Base-by-base conservation (phyloP, 2,113 vertebrate species). In the Condylura cristata region DNA sequence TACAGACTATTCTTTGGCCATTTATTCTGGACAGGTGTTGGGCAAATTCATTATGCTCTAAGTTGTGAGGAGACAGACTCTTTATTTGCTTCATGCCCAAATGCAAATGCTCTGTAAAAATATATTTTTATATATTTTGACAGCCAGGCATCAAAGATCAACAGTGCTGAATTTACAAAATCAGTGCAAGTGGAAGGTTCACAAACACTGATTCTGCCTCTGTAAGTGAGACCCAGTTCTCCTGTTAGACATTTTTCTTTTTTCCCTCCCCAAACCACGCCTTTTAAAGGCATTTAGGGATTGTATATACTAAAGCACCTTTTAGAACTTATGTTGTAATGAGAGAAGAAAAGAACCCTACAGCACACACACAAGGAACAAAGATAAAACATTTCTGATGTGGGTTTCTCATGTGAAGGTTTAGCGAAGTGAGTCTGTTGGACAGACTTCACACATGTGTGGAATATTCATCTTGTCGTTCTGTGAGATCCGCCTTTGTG, bases 401-500 rank as follows among this genome's bases (percentile, higher is more conserved):
- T 22, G 58, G 16, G 26, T 58, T 76, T 87, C 72, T 70, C 18
- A 8, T 24, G 32, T 44, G 61, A 51, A 14, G 58, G 30, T 63
- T 78, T 80, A 76, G 80, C 2, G 0, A 46, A 48, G 92, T 7
- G 48, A 76, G 63, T 71, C 93, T 3, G 8, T 41, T 60, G 63
- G 87, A 71, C 0, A 70, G 66, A 37, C 7, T 0, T 86, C n/a
- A 30, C 48, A 65, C 39, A 0, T 17, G 58, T 48, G 0, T 34
- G 26, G 87, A 82, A 82, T 79, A 60, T 79, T 94, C 72, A 11
- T 89, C 88, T 92, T 60, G 90, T 80, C 76, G 93, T 56, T 39
- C 95, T 95, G 74, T 94, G 96, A 71, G 92, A 56, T 26, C 78
- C 79, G 76, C 34, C 87, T 92, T 82, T 96, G 95, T 85, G 44